These are phyloP conservation scores for Perdita meconis DNA, from an alignment of 2,888 invertebrate species.

Conservation along the genomic window DNA sequence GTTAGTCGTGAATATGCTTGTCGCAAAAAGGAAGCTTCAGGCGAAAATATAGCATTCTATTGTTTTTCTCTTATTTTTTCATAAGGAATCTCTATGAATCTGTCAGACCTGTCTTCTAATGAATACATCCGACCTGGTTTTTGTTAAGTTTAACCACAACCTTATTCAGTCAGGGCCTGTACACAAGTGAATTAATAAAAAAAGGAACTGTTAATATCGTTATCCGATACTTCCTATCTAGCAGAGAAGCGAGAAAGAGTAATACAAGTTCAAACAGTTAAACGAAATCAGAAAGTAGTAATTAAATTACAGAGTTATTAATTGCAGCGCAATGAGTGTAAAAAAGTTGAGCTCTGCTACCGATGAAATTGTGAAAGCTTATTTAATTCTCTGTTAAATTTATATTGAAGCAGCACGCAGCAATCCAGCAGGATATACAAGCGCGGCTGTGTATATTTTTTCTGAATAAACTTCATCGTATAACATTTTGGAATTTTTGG, in stretches of 20 bases:
- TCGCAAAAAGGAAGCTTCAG: no score
- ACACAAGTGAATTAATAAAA: no score
- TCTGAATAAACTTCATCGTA: slow-evolving; percentile 43
- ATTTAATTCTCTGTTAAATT: slow-evolving; percentile 40
- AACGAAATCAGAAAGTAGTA: neutral
- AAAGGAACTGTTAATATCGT: no score
- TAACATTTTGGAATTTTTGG: slow-evolving; percentile 44
- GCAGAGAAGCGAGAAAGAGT: neutral
- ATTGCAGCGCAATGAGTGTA: slow-evolving; percentile 6
- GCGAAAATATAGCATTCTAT: no score
- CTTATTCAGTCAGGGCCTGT: no score
- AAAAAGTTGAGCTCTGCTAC: slow-evolving; percentile 21
- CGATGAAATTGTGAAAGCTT: slow-evolving; percentile 28
- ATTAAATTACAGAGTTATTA: slow-evolving; percentile 23
- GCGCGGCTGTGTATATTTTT: slow-evolving; percentile 36
- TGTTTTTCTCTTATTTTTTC: no score
- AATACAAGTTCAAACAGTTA: neutral
- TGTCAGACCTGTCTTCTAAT: no score
- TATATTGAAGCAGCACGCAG: slow-evolving; percentile 19
- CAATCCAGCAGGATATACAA: neutral
- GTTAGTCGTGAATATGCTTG: no score
- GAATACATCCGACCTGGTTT: no score
- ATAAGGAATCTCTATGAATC: no score
- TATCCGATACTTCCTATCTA: no score
- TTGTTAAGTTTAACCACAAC: no score